Base-by-base conservation (phyloP, 2,888 invertebrate species). In the Desoria tigrina region DNA sequence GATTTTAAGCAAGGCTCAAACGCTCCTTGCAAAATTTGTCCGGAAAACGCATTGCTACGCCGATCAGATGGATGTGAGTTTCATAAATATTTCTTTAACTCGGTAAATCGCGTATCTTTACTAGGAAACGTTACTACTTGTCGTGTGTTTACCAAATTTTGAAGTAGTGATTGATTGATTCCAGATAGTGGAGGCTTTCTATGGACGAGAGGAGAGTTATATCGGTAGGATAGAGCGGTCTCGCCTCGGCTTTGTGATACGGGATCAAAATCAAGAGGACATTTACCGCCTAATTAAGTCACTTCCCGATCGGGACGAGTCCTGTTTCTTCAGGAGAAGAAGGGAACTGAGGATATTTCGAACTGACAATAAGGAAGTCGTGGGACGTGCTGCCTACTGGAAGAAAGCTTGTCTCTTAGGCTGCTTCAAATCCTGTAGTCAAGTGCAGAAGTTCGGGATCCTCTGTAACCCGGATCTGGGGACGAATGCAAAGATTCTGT, bases 161-260 rank as follows among this genome's bases (percentile, higher is more conserved):
- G 9, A 6, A 39, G 9, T 23, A 3, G n/a, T 61, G 42, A 26
- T 61, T 1, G 1, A 27, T 39, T 42, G 51, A 1, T 18, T 3
- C 28, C 56, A 66, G 66, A 66, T 66, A 28, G 66, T 66, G 16
- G 66, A 62, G 45, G 50, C 62, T 24, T 61, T 39, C 32, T 66
- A 66, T 32, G 56, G 56, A n/a, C 28, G 54, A n/a, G 61, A 65
- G 23, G 50, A 61, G 26, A 18, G 45, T 1, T 61, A 58, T 54
- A 42, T 66, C 11, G 66, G 66, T 7, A 58, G 62, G 28, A 59
- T 66, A 21, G 66, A 66, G 42, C 50, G 45, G 24, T 54, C 37
- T 21, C 24, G 23, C 9, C 39, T 42, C 24, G 57, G 57, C 24
- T 57, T 21, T 24, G 4, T 57, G 16, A n/a, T 57, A 11, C 27